Evolutionary conservation across 2,113 vertebrate species (phyloP), one percentile per base, ranked within the genome.

Genomic region (Cyprinodon variegatus): DNA sequence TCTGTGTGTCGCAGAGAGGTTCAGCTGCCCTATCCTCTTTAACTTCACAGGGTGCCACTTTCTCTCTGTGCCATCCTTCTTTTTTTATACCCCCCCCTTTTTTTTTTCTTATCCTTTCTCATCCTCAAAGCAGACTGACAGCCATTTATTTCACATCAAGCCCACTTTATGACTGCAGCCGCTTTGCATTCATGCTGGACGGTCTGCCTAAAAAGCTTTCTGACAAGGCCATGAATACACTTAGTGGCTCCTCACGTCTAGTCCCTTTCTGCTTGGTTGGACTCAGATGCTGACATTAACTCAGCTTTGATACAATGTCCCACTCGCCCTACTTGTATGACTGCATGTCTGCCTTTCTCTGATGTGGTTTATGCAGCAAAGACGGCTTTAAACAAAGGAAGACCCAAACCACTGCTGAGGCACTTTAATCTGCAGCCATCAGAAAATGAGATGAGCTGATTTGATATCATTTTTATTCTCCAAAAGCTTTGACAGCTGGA

Each of bases 111-210:
- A 15, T 64, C 70, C 76, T 50, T 75, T 83, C 76, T 74, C 74
- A 43, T 78, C 68, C 70, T 45, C 14, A 86, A 86, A 74, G 68
- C 38, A 6, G 84, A 89, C 81, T 80, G 88, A 85, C 86, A 89
- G 85, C 86, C 88, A 89, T 91, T 93, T 92, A 90, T 91, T 90
- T 86, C 86, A 83, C 88, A 93, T 92, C 91, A 88, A 77, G 76
- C 80, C 82, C 80, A 81, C 81, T 92, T 92, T 91, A 89, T 91
- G 84, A 87, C 81, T 81, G 86, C 74, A 43, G 72, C 77, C 83
- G 68, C 79, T 92, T 91, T 88, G 86, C 82, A 92, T 91, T 88
- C 88, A 85, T 41, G 74, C 82, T 40, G 79, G 85, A 83, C 66
- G 39, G 48, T 83, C 77, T 79, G 82, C 78, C 88, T 89, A 87